phyloP scores from a whole-genome alignment of 2,888 invertebrate genomes.

The Andrena dorsata region DNA sequence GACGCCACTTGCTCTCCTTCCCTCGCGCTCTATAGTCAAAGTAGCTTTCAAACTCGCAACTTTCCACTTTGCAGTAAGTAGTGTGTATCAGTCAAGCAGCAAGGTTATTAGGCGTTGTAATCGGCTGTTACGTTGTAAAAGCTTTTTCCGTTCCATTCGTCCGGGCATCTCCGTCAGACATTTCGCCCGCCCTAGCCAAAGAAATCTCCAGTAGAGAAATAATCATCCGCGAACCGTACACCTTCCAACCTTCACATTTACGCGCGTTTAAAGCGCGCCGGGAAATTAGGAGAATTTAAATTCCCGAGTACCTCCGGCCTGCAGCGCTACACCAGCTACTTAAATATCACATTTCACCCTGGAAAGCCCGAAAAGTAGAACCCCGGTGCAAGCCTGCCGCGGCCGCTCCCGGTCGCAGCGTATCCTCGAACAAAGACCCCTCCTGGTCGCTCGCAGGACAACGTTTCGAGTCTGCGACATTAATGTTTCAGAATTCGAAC shows the following conservation, averaged over 20 bases:
- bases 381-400: constrained; percentile 44
- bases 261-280: neutral
- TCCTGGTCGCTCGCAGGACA: neutral
- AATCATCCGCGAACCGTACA: too few species aligned
- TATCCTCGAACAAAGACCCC: neutral
- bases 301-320: neutral
- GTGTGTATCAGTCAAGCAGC: constrained; percentile 74
- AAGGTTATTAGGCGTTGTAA: constrained; percentile 76
- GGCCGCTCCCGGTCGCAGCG: neutral
- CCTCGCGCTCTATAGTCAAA: constrained; percentile 75
- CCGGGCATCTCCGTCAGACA: neutral
- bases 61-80: constrained; percentile 79
- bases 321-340: neutral
- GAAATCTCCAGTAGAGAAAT: too few species aligned
- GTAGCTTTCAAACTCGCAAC: constrained; percentile 82
- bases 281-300: neutral
- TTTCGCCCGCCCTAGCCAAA: too few species aligned
- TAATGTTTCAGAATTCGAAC: constrained; percentile 52
- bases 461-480: constrained; percentile 42
- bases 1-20: constrained; percentile 56
- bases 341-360: constrained; percentile 36
- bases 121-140: constrained; percentile 69
- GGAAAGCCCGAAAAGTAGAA: constrained; percentile 41
- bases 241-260: too few species aligned
- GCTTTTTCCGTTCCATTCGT: constrained; percentile 60